Conservation (phyloP, 2,888 invertebrate genomes). For the Drosophila paranaensis region DNA sequence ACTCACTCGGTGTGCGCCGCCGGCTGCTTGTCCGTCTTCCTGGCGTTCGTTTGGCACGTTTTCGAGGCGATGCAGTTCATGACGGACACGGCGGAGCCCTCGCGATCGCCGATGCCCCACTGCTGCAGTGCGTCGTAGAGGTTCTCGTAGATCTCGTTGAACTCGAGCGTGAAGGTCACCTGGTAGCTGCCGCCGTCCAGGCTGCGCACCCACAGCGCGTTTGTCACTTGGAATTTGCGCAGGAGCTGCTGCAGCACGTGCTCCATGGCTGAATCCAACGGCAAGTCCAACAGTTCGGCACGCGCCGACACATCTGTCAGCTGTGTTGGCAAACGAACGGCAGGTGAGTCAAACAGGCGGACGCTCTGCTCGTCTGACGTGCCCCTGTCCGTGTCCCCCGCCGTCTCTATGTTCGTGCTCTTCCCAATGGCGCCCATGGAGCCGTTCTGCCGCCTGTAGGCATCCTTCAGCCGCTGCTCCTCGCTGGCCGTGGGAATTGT, state of each 20-base stretch:
- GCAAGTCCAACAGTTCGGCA: constrained; percentile 51
- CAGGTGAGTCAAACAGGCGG: constrained; percentile 15
- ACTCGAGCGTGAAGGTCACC: constrained; percentile 87
- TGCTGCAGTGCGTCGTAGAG: constrained; percentile 87
- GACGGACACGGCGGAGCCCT: constrained; percentile 87
- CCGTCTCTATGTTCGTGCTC: neutral
- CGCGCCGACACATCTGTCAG: constrained; percentile 48
- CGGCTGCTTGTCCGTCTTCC: constrained; percentile 39
- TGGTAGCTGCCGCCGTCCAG: constrained; percentile 86
- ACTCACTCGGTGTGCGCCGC: constrained; percentile 48
- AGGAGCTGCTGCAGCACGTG: constrained; percentile 86
- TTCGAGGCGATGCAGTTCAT: constrained; percentile 87
- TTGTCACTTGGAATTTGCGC: constrained; percentile 86
- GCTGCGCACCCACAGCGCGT: constrained; percentile 87
- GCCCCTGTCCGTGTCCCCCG: constrained; percentile 1
- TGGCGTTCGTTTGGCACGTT: constrained; percentile 47
- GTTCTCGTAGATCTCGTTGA: constrained; percentile 87
- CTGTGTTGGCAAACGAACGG: constrained; percentile 34
- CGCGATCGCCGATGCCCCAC: constrained; percentile 87
- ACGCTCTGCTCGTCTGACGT: constrained; percentile 19
- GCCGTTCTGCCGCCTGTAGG: constrained; percentile 24
- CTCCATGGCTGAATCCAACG: constrained; percentile 79
- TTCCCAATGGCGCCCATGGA: neutral
- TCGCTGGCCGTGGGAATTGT: constrained; percentile 86
- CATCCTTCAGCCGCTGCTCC: constrained; percentile 83